A percentile compares a stretch with the other conserved stretches of the same genome.
phyloP scores from a whole-genome alignment of 1,140 invertebrate species.

The Drosophila rhopaloa region DNA sequence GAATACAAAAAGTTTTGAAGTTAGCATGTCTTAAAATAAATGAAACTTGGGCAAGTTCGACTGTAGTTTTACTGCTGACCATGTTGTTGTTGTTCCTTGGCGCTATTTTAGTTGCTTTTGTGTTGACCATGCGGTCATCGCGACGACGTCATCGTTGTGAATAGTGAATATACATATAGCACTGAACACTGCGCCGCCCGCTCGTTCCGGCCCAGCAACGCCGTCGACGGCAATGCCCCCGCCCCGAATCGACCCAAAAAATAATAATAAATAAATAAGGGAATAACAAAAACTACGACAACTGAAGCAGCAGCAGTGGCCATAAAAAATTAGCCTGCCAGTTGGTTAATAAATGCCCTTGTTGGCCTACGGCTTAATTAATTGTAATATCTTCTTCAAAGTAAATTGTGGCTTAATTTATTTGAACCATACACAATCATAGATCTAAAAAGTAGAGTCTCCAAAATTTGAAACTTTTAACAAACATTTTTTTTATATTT shows the following conservation, averaged over 20 bases:
- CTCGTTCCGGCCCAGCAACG: slow-evolving; percentile 65
- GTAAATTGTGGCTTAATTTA: too few relatives aligned
- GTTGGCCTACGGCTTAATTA: not conserved
- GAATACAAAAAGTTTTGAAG: not conserved
- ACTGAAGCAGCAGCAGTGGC: slow-evolving; percentile 15
- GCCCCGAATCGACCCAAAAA: slow-evolving; percentile 53
- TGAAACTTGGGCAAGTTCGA: slow-evolving; percentile 1
- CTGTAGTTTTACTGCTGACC: slow-evolving; percentile 19
- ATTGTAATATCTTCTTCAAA: not conserved
- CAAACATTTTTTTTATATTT: too few relatives aligned
- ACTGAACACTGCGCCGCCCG: not conserved
- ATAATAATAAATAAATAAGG: slow-evolving; percentile 42
- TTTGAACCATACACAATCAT: too few relatives aligned
- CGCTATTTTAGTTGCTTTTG: slow-evolving; percentile 19
- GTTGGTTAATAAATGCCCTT: slow-evolving; percentile 38
- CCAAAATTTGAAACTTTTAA: too few relatives aligned
- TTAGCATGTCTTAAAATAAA: not conserved
- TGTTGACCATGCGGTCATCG: slow-evolving; percentile 61
- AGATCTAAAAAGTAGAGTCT: too few relatives aligned
- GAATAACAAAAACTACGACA: slow-evolving; percentile 33
- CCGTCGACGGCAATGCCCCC: slow-evolving; percentile 34
- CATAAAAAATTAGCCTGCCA: slow-evolving; percentile 38
- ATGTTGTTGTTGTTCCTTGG: slow-evolving; percentile 9
- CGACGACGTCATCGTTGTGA: slow-evolving; percentile 65
- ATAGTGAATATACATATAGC: slow-evolving; percentile 31